Percentiles rank a stretch among this genome's conserved stretches.
phyloP scores from a whole-genome alignment of 2,113 vertebrate genomes.

The Takifugu bimaculatus region DNA sequence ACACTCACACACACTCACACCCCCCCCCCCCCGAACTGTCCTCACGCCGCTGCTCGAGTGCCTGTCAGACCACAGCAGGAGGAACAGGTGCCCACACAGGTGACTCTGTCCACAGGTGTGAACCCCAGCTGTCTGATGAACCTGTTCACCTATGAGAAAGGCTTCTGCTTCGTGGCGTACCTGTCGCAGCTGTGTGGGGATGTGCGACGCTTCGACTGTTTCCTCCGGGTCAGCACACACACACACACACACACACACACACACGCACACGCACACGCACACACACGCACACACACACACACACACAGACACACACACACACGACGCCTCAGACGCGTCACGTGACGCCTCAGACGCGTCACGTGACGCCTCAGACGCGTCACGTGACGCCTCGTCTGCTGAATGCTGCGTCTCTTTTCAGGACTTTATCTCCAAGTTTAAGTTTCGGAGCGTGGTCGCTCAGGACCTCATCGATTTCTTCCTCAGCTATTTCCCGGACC shows the following conservation, averaged over 20 bases:
- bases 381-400: neutral
- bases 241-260: conserved; percentile 6
- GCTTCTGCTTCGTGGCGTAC: conserved; percentile 96
- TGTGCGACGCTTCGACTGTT: conserved; percentile 84
- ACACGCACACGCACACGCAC: neutral
- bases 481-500: conserved; percentile 87
- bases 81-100: neutral
- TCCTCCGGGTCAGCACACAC: conserved; percentile 81
- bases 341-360: too few species aligned
- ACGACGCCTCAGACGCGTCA: too few species aligned
- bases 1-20: too few species aligned
- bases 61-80: too few species aligned
- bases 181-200: conserved; percentile 90
- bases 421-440: conserved; percentile 93
- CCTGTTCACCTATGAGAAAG: conserved; percentile 97
- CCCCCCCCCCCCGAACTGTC: too few species aligned
- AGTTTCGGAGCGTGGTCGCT: conserved; percentile 89
- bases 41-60: too few species aligned
- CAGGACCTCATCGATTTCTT: conserved; percentile 92
- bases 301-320: too few species aligned
- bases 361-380: too few species aligned
- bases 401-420: conserved; percentile 33
- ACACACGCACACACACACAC: neutral
- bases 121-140: conserved; percentile 98
- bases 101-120: conserved; percentile 75